phyloP scores from a whole-genome alignment of 1,140 invertebrate genomes.

The Achatina immaculata region DNA sequence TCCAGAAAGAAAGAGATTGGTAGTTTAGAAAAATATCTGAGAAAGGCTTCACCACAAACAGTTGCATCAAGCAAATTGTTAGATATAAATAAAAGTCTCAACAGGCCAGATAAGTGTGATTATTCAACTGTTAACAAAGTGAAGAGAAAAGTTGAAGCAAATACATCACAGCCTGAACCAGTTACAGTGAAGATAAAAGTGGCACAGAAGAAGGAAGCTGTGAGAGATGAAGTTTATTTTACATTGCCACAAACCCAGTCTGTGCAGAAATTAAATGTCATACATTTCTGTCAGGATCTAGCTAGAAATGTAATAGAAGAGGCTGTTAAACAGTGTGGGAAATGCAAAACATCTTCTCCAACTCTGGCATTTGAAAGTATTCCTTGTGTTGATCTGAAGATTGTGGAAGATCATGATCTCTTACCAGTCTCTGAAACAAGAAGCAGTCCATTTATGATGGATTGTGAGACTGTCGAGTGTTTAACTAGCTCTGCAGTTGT shows the following conservation, averaged over 20 bases:
- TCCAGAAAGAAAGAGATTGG: background rate
- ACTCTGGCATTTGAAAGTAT: background rate
- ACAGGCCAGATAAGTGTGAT: background rate
- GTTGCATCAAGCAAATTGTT: background rate
- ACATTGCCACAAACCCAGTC: background rate
- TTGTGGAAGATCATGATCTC: background rate
- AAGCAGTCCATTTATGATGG: no score
- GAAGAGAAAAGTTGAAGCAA: background rate
- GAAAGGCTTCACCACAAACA: background rate
- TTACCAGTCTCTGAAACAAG: background rate
- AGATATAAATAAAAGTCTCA: background rate
- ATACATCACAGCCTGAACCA: background rate
- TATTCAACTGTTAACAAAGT: background rate
- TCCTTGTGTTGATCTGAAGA: background rate
- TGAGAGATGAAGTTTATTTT: background rate
- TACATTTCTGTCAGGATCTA: background rate
- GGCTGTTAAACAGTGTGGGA: background rate
- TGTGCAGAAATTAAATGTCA: background rate
- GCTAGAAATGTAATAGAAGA: background rate
- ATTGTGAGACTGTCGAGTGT: no score
- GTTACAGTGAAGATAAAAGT: background rate
- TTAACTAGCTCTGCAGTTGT: no score
- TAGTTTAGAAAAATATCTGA: background rate
- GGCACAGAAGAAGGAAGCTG: background rate
- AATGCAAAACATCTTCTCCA: background rate